phyloP scores from a whole-genome alignment of 2,888 invertebrate genomes.

The Mesorhabditis spiculigera region DNA sequence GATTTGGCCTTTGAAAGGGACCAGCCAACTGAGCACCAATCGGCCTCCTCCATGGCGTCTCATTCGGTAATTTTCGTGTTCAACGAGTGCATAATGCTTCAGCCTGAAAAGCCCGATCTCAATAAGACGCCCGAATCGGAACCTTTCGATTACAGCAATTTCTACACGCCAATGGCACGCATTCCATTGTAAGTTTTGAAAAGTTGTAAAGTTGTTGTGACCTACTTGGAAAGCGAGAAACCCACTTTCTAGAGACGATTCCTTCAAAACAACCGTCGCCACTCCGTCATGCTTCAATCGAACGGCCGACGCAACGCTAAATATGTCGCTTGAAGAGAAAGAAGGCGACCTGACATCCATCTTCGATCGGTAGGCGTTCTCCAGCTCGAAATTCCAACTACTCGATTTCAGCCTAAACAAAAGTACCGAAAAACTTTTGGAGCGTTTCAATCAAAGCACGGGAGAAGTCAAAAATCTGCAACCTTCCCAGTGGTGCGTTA shows the following conservation, averaged over 20 bases:
- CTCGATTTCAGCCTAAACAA: no score
- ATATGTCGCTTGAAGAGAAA: neutral
- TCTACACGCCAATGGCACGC: neutral
- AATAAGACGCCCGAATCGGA: slow-evolving; percentile 1
- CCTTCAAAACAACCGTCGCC: neutral
- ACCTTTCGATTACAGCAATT: neutral
- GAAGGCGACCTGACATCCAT: neutral
- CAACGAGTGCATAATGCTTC: no score
- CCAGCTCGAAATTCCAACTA: neutral
- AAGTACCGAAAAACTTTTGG: no score
- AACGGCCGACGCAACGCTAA: neutral
- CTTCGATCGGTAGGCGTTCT: neutral
- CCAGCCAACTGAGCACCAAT: no score
- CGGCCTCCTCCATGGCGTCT: no score
- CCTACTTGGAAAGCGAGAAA: neutral
- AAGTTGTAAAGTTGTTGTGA: no score
- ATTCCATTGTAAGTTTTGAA: neutral
- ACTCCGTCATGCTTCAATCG: neutral
- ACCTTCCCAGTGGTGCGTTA: neutral
- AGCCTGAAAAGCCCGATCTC: neutral
- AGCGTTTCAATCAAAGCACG: no score
- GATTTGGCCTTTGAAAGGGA: no score
- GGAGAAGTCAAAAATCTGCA: neutral
- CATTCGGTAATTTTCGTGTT: no score
- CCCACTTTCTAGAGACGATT: neutral